Base-by-base conservation (phyloP, 2,888 invertebrate species). In the Drosophila formosana region DNA sequence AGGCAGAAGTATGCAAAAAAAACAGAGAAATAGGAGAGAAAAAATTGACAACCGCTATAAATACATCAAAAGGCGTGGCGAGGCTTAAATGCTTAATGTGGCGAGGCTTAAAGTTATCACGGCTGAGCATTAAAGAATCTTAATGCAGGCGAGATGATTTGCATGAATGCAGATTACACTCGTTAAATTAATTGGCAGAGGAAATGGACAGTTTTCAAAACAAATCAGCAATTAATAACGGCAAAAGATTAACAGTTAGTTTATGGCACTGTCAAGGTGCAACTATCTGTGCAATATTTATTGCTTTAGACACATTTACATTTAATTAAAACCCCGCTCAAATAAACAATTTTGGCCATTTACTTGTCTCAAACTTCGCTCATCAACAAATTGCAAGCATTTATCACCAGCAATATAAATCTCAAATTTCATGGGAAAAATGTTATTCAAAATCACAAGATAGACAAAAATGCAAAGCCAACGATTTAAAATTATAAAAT, bases 11-110 rank as follows among this genome's bases (percentile, higher is more conserved):
- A 72, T 73, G 63, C 62, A 73, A 63, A 67, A 23, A 45, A 25
- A 28, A 25, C 30, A 8, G 9, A 52, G 13, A 13, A 37, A 41
- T 8, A 18, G n/a, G 8, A 32, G 2, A 34, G 30, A 18, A 60
- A 51, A 9, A 30, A 30, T 30, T 47, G 32, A 34, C 51, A 80
- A 63, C 72, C 66, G 73, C 73, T 74, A 80, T 82, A 85, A 77
- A 77, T 67, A 77, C 83, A 72, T 74, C 80, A 83, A 64, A 62
- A 53, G 83, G 80, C 75, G 74, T 68, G 82, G 75, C 68, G 45
- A 37, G 61, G 70, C 58, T 79, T 76, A 69, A 81, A 68, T 72
- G 79, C 76, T 79, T 78, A 82, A 81, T 75, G 79, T 46, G 62
- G 60, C 72, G 45, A 41, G 52, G 57, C 75, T 74, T 72, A 74